These are phyloP conservation scores for Ianthella basta DNA, from an alignment of 37 sponge, comb jelly and placozoan species.

Conservation along the genomic window DNA sequence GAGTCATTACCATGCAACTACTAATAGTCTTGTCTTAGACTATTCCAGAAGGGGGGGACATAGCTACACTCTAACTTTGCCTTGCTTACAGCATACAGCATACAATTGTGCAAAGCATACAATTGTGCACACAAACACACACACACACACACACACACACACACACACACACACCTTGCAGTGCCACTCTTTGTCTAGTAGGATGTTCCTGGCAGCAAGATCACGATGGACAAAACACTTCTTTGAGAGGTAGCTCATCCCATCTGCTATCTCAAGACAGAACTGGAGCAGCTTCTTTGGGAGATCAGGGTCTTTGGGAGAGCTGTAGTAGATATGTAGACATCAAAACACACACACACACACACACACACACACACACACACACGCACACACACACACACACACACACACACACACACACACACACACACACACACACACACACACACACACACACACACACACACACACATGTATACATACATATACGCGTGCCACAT, in stretches of 20 bases:
- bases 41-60: too few relatives aligned
- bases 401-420: too few relatives aligned
- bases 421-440: background rate
- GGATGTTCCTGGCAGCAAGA: conserved; percentile 20
- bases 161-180: too few relatives aligned
- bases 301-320: background rate
- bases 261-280: conserved; percentile 3
- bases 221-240: conserved; percentile 6
- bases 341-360: background rate
- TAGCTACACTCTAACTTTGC: too few relatives aligned
- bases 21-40: too few relatives aligned
- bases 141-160: too few relatives aligned
- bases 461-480: background rate
- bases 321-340: background rate
- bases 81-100: too few relatives aligned
- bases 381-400: background rate
- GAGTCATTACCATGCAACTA: too few relatives aligned
- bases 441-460: background rate
- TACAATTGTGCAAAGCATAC: too few relatives aligned
- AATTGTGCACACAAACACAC: too few relatives aligned
- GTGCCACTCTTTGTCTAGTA: too few relatives aligned
- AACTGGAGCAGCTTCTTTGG: background rate
- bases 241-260: conserved; percentile 16
- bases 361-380: conserved; percentile 6
- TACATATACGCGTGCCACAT: background rate